Evolutionary conservation across 2,797 vertebrate genomes (phyloP).

Genomic region (Adrianichthys oophorus): DNA sequence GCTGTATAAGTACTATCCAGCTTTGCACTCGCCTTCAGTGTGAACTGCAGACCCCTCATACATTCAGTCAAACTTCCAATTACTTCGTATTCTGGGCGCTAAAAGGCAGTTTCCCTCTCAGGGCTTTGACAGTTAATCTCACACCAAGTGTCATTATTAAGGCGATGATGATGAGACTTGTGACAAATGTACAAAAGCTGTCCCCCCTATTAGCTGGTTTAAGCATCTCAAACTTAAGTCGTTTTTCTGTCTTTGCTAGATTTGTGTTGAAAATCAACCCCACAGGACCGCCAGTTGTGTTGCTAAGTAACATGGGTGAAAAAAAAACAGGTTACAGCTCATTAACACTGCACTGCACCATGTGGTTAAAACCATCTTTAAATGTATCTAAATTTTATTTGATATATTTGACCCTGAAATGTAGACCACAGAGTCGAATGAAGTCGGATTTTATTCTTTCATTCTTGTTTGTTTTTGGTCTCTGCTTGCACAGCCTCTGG

Average conservation of each 20-base stretch:
- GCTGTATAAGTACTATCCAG: constrained; percentile 59
- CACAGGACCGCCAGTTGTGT: constrained; percentile 22
- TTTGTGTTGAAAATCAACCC: constrained; percentile 29
- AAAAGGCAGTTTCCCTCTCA: constrained; percentile 65
- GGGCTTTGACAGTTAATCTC: constrained; percentile 61
- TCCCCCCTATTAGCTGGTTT: constrained; percentile 23
- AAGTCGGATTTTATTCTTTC: constrained; percentile 60
- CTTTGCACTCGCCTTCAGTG: constrained; percentile 52
- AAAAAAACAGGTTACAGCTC: constrained; percentile 56
- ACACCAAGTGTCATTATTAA: constrained; percentile 62
- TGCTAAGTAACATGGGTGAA: constrained; percentile 39
- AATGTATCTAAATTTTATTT: constrained; percentile 36
- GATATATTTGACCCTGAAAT: constrained; percentile 37
- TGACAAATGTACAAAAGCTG: constrained; percentile 60
- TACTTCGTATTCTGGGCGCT: constrained; percentile 62
- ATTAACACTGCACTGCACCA: constrained; percentile 55
- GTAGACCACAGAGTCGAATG: constrained; percentile 60
- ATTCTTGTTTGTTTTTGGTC: constrained; percentile 59
- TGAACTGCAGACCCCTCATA: constrained; percentile 65
- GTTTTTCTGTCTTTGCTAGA: constrained; percentile 11
- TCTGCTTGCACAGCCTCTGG: constrained; percentile 36
- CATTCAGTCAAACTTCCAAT: constrained; percentile 68
- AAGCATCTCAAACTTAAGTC: constrained; percentile 1
- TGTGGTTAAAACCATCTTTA: constrained; percentile 53
- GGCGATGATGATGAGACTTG: constrained; percentile 57